phyloP scores from a whole-genome alignment of 1,140 invertebrate genomes.

The Delia radicum region DNA sequence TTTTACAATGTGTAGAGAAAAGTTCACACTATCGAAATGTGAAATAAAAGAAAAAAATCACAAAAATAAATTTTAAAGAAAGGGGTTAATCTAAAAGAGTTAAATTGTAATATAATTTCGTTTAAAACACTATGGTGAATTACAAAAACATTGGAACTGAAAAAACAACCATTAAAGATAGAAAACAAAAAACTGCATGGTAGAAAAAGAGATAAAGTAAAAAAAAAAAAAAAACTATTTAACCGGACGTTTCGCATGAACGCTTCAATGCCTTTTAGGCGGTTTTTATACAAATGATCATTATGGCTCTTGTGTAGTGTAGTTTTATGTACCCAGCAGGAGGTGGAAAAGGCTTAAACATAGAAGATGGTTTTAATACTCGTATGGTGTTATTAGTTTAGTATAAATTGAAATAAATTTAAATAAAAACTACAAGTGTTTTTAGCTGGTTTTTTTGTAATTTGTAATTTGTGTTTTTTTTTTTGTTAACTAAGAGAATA shows the following conservation, averaged over 20 bases:
- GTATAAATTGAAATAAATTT: not conserved
- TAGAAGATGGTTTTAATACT: not conserved
- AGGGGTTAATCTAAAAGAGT: too few relatives aligned
- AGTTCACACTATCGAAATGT: too few relatives aligned
- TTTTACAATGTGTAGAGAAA: too few relatives aligned
- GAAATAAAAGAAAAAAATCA: too few relatives aligned
- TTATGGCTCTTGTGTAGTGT: not conserved
- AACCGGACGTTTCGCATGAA: constrained; percentile 55
- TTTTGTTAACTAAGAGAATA: not conserved
- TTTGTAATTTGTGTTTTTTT: not conserved
- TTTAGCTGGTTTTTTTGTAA: not conserved
- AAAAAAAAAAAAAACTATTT: constrained; percentile 19
- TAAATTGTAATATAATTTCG: not conserved
- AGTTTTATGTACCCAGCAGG: not conserved
- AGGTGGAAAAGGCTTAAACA: not conserved
- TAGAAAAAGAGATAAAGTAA: too few relatives aligned
- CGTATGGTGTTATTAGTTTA: not conserved
- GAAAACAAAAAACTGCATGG: not conserved
- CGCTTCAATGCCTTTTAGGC: constrained; percentile 42
- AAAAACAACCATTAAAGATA: not conserved
- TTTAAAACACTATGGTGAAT: not conserved
- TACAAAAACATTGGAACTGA: not conserved
- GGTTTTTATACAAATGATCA: constrained; percentile 1
- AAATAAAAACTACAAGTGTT: constrained; percentile 5
- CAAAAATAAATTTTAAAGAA: too few relatives aligned